A percentile compares a stretch with the other conserved stretches of the same genome.
Conservation (phyloP, 1,140 invertebrate species). For the Drosophila funebris region DNA sequence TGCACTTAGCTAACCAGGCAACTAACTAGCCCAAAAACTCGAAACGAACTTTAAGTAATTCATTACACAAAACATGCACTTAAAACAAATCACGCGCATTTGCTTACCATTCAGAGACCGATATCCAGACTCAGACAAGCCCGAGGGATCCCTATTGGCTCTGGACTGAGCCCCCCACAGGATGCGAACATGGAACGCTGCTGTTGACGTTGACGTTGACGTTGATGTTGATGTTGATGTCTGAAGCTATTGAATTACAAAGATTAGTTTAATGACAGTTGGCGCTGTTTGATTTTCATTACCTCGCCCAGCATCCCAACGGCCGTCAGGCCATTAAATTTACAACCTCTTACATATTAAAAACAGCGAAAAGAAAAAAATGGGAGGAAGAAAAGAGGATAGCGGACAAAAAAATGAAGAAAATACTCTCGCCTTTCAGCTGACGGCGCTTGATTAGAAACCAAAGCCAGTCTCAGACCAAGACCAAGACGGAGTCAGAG, state of each 20-base stretch:
- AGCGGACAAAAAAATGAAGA: conserved; percentile 10
- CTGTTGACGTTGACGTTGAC: conserved; percentile 17
- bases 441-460: conserved; percentile 62
- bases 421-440: conserved; percentile 10
- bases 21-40: conserved; percentile 48
- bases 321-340: conserved; percentile 70
- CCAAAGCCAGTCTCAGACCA: conserved; percentile 6
- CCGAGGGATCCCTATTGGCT: background rate
- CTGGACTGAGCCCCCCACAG: background rate
- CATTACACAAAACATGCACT: conserved; percentile 59
- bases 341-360: conserved; percentile 79
- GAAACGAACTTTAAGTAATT: conserved; percentile 57
- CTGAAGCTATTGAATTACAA: conserved; percentile 77
- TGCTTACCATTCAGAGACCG: too few relatives aligned
- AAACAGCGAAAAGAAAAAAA: conserved; percentile 35
- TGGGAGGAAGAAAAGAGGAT: background rate
- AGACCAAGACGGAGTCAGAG: background rate
- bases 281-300: conserved; percentile 81
- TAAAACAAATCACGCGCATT: conserved; percentile 56
- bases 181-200: conserved; percentile 30
- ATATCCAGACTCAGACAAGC: background rate
- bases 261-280: conserved; percentile 82
- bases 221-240: conserved; percentile 16
- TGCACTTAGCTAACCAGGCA: conserved; percentile 69
- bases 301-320: conserved; percentile 53